A percentile compares a stretch with the other conserved stretches of the same genome.
Evolutionary conservation across 2,113 vertebrate genomes (phyloP).

Genomic region (Riparia riparia): DNA sequence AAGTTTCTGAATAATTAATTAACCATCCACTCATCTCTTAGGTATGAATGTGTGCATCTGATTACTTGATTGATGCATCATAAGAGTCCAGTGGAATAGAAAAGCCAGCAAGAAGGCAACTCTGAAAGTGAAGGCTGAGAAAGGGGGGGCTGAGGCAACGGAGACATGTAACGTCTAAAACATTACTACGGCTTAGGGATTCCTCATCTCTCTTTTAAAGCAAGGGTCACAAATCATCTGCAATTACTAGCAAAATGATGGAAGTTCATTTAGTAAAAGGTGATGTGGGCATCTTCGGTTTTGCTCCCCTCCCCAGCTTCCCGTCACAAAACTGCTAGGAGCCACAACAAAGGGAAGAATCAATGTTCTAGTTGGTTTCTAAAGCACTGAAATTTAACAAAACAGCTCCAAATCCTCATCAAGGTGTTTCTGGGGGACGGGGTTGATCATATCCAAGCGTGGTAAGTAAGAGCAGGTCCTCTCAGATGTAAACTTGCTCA

Average conservation of each 20-base stretch:
- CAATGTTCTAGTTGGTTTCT: neutral
- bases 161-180: neutral
- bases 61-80: neutral
- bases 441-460: neutral
- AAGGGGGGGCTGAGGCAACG: neutral
- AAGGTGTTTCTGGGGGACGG: neutral
- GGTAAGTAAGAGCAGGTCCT: neutral
- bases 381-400: neutral
- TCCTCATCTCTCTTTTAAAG: neutral
- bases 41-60: neutral
- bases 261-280: neutral
- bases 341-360: neutral
- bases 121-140: neutral
- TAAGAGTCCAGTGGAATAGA: neutral
- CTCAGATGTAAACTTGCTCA: neutral
- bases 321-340: neutral
- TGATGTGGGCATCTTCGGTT: neutral
- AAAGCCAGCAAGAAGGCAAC: neutral
- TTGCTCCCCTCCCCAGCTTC: neutral
- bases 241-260: neutral
- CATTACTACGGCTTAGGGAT: neutral
- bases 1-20: neutral
- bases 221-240: neutral
- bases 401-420: neutral
- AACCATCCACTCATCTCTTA: neutral